Conservation (phyloP, 2,797 vertebrate species). For the Aeoliscus strigatus region DNA sequence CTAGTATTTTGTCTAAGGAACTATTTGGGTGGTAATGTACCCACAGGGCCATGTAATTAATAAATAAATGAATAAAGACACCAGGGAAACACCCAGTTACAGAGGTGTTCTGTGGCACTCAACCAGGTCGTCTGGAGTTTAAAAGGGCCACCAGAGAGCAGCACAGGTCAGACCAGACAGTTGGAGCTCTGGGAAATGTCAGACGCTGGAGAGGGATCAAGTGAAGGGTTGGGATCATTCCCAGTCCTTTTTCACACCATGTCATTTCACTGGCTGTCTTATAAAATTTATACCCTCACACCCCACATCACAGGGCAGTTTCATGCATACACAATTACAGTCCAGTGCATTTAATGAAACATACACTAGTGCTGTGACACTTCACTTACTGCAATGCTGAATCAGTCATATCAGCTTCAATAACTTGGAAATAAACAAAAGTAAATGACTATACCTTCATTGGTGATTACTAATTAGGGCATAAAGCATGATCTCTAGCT, state of each 20-base stretch:
- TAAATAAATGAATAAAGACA: slow-evolving; percentile 41
- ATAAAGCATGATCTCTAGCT: too few relatives aligned
- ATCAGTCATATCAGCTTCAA: too few relatives aligned
- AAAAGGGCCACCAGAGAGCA: slow-evolving; percentile 49
- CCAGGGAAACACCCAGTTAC: slow-evolving; percentile 12
- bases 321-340: too few relatives aligned
- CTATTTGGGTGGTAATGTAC: slow-evolving; percentile 15
- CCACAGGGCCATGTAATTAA: slow-evolving; percentile 27
- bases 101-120: slow-evolving; percentile 7
- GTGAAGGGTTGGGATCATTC: slow-evolving; percentile 8
- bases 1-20: slow-evolving; percentile 24
- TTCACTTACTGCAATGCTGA: too few relatives aligned
- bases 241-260: slow-evolving; percentile 21
- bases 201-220: slow-evolving; percentile 13
- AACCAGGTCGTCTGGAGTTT: slow-evolving; percentile 13
- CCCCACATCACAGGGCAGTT: too few relatives aligned
- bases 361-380: too few relatives aligned
- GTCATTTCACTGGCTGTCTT: slow-evolving; percentile 10
- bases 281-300: slow-evolving; percentile 1
- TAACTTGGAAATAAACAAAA: too few relatives aligned
- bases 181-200: slow-evolving; percentile 23
- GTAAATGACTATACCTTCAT: too few relatives aligned
- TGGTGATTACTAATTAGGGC: too few relatives aligned
- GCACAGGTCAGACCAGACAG: slow-evolving; percentile 31
- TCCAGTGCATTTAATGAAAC: too few relatives aligned